Evolutionary conservation across 1,140 invertebrate species (phyloP).

Genomic region (Drosophila sucinea): DNA sequence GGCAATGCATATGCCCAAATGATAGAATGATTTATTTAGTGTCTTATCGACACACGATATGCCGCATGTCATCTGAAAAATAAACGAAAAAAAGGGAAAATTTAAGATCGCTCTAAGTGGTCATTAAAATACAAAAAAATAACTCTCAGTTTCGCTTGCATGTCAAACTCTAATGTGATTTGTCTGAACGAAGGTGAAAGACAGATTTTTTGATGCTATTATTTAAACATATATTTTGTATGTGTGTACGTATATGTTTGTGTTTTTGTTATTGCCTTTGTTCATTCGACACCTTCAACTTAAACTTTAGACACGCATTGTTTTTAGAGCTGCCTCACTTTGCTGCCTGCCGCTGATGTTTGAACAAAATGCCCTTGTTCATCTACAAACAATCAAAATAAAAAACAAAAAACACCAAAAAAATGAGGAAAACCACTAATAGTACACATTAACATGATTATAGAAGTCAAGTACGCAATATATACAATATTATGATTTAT

Average conservation of each 20-base stretch:
- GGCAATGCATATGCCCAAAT: conserved; percentile 91
- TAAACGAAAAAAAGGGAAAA: conserved; percentile 45
- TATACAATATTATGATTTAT: conserved; percentile 13
- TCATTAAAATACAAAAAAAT: conserved; percentile 17
- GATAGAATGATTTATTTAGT: conserved; percentile 92
- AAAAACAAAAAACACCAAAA: conserved; percentile 29
- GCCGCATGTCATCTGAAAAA: conserved; percentile 88
- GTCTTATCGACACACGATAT: conserved; percentile 89
- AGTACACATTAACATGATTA: conserved; percentile 61
- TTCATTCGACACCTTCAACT: conserved; percentile 75
- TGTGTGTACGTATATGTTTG: conserved; percentile 18
- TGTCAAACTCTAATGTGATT: conserved; percentile 44
- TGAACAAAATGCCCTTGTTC: conserved; percentile 67
- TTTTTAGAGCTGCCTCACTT: conserved; percentile 51
- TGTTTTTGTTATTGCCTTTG: conserved; percentile 61
- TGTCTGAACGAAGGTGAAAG: conserved; percentile 63
- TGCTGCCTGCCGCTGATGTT: conserved; percentile 29
- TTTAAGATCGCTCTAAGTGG: neutral
- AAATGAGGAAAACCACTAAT: conserved; percentile 46
- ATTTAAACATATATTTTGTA: conserved; percentile 37
- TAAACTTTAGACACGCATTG: conserved; percentile 74
- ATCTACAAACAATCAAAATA: conserved; percentile 48
- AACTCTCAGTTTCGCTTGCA: conserved; percentile 41
- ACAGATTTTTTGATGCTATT: conserved; percentile 41
- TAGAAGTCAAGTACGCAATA: conserved; percentile 62